Evolutionary conservation across 1,140 invertebrate genomes (phyloP), one percentile per base, ranked within the genome.

Genomic region (Drosophila mauritiana): DNA sequence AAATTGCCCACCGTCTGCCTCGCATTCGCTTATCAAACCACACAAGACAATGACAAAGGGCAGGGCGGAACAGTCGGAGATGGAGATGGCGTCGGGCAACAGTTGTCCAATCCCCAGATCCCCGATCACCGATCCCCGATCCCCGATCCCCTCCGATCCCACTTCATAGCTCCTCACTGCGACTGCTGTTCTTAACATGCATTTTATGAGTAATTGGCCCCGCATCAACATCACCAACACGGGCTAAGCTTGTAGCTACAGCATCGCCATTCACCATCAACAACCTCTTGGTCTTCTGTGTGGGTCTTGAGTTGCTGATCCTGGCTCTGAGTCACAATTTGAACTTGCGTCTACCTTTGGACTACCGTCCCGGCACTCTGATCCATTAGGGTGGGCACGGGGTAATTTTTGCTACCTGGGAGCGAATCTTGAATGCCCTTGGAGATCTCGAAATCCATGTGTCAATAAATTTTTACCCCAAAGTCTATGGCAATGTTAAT

Each of bases 161-260:
- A 27, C 36, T 37, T 46, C 15, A 11, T 39, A 42, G 40, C 52
- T 36, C 37, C 34, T 40, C 34, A 22, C 61, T 27, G 40, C 61
- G 56, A 49, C 68, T 64, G 65, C 56, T 61, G 79, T 86, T 79
- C 63, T 88, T 84, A 91, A 91, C 88, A 91, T 91, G 89, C 80
- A 78, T 91, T 91, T 91, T 91, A 91, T 91, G 88, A 91, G 88
- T 91, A 90, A 91, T 91, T 91, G 89, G 88, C 79, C 76, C 65
- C 62, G 84, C 83, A 88, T 88, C 83, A 76, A 61, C 82, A 81
- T 86, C 78, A 63, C 39, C 82, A 74, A 46, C 70, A 63, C 37
- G 45, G 63, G 49, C 61, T 59, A 34, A 49, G 58, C 46, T 54
- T 43, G 37, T 61, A 62, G 27, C 58, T 34, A 37, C 55, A 70